These are phyloP conservation scores for Pseudonaja textilis DNA, from an alignment of 2,113 vertebrate species.

Conservation along the genomic window DNA sequence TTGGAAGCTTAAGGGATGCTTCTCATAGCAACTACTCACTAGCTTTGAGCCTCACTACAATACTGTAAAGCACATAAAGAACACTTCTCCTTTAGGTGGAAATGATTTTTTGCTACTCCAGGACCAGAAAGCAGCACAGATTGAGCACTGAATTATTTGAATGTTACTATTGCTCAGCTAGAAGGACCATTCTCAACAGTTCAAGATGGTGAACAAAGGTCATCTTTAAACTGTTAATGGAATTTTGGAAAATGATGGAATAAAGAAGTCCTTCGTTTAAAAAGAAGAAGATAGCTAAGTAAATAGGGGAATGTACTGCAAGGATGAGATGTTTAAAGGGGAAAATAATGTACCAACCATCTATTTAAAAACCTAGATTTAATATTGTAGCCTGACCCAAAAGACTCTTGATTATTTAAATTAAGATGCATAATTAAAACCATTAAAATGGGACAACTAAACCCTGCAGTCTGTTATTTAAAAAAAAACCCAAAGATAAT, in stretches of 20 bases:
- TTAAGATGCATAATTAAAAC: not conserved
- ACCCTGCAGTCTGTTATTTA: not conserved
- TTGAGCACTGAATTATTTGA: too few relatives aligned
- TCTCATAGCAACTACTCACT: too few relatives aligned
- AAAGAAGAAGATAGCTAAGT: not conserved
- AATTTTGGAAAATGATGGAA: not conserved
- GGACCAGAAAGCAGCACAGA: too few relatives aligned
- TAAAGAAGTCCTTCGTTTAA: not conserved
- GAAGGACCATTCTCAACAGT: too few relatives aligned
- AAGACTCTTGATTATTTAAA: not conserved
- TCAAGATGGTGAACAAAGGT: not conserved
- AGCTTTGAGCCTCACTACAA: too few relatives aligned
- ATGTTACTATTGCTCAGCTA: too few relatives aligned
- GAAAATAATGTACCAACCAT: not conserved
- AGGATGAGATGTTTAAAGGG: not conserved
- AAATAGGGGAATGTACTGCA: not conserved
- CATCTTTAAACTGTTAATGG: not conserved
- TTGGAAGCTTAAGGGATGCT: too few relatives aligned
- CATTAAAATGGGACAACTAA: not conserved
- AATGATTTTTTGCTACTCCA: too few relatives aligned
- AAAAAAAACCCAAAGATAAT: not conserved
- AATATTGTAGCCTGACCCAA: not conserved
- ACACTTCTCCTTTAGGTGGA: too few relatives aligned
- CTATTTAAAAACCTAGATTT: not conserved
- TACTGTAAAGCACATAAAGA: too few relatives aligned